Conservation (phyloP, 1,140 invertebrate species). For the Drosophila quadrilineata region DNA sequence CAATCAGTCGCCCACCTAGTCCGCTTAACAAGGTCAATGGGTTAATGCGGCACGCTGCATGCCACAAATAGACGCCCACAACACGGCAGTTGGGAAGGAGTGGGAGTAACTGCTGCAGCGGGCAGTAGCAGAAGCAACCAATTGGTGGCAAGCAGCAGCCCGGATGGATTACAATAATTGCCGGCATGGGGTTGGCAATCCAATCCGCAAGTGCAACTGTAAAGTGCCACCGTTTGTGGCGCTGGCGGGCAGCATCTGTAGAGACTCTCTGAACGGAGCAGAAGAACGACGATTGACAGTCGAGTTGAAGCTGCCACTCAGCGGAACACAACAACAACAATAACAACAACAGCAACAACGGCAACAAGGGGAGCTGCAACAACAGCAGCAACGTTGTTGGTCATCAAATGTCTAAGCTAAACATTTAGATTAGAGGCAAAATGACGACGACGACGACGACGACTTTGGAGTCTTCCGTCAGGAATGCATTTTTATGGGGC, state of each 20-base stretch:
- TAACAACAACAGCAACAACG: slow-evolving; percentile 15
- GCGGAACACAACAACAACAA: slow-evolving; percentile 25
- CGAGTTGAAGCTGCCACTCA: slow-evolving; percentile 68
- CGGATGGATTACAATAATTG: slow-evolving; percentile 70
- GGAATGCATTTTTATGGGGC: slow-evolving; percentile 74
- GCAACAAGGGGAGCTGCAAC: slow-evolving; percentile 52
- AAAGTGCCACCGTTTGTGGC: slow-evolving; percentile 70
- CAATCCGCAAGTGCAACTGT: slow-evolving; percentile 73
- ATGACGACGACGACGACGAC: slow-evolving; percentile 38
- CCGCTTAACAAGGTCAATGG: slow-evolving; percentile 71
- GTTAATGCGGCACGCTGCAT: slow-evolving; percentile 52
- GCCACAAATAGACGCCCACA: slow-evolving; percentile 34
- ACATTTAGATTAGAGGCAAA: slow-evolving; percentile 71
- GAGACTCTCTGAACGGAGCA: no score
- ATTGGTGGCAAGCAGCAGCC: no score
- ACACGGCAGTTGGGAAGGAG: not conserved
- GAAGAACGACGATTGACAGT: slow-evolving; percentile 58
- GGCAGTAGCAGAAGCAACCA: not conserved
- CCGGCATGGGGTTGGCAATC: slow-evolving; percentile 40
- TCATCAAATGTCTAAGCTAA: slow-evolving; percentile 73
- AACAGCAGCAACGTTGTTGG: no score
- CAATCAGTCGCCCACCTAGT: slow-evolving; percentile 34
- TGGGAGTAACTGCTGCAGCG: not conserved
- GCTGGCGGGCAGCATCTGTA: slow-evolving; percentile 45
- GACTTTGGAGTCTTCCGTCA: slow-evolving; percentile 61